Conservation (phyloP, 2,888 invertebrate species). For the Ophion ventricosus region DNA sequence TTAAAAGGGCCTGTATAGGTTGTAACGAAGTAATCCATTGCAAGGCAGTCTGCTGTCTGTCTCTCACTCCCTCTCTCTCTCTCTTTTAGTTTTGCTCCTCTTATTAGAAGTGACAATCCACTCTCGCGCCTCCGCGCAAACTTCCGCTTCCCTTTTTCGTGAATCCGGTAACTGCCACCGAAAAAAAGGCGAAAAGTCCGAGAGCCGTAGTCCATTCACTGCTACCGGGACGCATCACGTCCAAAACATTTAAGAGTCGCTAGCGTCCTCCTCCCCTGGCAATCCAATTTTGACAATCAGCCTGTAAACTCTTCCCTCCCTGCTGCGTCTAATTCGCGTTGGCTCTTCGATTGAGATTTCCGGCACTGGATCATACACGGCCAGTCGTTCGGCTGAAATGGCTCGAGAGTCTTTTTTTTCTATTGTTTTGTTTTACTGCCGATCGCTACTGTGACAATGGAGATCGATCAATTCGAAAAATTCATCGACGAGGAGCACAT, state of each 20-base stretch:
- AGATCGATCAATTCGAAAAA: too few relatives aligned
- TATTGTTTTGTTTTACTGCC: too few relatives aligned
- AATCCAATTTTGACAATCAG: constrained; percentile 22
- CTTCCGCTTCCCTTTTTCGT: constrained; percentile 40
- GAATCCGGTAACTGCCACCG: constrained; percentile 27
- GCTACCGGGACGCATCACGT: constrained; percentile 13
- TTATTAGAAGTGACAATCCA: constrained; percentile 59
- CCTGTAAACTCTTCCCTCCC: neutral
- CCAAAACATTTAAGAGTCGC: constrained; percentile 4
- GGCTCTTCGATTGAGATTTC: neutral
- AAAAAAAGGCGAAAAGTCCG: neutral
- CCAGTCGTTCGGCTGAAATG: neutral
- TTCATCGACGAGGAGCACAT: too few relatives aligned
- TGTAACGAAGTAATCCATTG: constrained; percentile 40
- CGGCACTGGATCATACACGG: neutral
- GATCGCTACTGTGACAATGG: too few relatives aligned
- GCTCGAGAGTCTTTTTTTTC: too few relatives aligned
- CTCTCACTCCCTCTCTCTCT: constrained; percentile 7
- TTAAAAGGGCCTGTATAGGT: constrained; percentile 46
- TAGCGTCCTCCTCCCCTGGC: neutral
- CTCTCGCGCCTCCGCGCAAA: constrained; percentile 32
- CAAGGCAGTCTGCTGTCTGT: neutral
- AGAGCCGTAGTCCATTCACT: neutral
- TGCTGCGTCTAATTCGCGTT: neutral
- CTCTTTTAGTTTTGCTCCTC: constrained; percentile 13